phyloP scores from a whole-genome alignment of 2,113 vertebrate species.

The Labrus mixtus region DNA sequence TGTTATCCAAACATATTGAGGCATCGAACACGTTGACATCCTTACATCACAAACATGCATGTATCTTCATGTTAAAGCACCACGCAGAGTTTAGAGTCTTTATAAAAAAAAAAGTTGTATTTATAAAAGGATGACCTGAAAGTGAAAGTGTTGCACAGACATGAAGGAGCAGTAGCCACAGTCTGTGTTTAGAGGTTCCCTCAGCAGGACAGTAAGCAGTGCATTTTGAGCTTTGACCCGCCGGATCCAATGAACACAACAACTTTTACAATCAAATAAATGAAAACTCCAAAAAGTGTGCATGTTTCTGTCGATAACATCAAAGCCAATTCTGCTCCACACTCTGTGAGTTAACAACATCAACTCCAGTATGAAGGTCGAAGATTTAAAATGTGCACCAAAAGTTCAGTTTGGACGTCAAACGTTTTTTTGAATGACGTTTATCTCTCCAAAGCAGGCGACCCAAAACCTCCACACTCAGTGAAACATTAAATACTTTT shows the following conservation, averaged over 20 bases:
- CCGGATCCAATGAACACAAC: background rate
- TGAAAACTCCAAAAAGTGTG: background rate
- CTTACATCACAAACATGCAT: too few relatives aligned
- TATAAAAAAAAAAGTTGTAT: conserved; percentile 35
- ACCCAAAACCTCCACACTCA: conserved; percentile 4
- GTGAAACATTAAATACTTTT: conserved; percentile 25
- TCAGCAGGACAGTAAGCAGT: background rate
- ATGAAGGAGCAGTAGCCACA: background rate
- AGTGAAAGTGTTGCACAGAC: conserved; percentile 4
- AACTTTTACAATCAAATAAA: conserved; percentile 14
- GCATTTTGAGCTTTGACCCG: background rate
- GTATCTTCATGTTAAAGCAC: background rate
- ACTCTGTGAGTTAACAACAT: background rate
- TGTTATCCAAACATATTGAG: too few relatives aligned
- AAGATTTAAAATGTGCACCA: conserved; percentile 22
- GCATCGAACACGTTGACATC: too few relatives aligned
- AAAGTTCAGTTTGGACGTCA: conserved; percentile 10
- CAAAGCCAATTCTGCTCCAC: background rate
- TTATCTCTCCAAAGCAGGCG: background rate
- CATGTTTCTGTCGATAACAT: background rate
- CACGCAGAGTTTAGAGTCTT: background rate
- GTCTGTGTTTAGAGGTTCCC: background rate
- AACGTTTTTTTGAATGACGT: background rate
- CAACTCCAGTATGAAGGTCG: background rate
- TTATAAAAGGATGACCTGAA: conserved; percentile 31